A percentile compares a stretch with the other conserved stretches of the same genome.
These are phyloP conservation scores for Galeopterus variegatus DNA, from an alignment of 2,113 vertebrate genomes.

Conservation along the genomic window DNA sequence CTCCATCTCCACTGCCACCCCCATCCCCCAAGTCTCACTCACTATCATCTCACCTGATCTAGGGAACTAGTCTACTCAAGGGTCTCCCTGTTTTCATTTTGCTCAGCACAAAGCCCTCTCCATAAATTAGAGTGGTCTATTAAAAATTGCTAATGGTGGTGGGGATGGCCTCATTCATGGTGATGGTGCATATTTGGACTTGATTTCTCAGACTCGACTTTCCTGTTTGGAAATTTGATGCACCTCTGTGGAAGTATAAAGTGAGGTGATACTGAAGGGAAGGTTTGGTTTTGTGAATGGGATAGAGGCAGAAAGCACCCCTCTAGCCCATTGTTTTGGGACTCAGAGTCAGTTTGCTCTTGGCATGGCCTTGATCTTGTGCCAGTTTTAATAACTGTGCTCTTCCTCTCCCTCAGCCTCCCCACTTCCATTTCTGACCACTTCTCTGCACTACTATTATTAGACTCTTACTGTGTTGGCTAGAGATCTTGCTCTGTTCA, in stretches of 20 bases:
- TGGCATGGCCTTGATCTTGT: background rate
- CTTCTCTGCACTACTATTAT: background rate
- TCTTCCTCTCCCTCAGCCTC: background rate
- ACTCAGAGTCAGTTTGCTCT: background rate
- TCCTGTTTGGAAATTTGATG: background rate
- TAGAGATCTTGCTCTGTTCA: background rate
- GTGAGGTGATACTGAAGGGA: background rate
- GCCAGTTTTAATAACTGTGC: background rate
- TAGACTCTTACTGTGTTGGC: background rate
- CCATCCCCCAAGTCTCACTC: background rate
- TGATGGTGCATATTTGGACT: background rate
- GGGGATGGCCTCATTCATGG: background rate
- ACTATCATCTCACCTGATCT: background rate
- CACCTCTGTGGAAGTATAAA: background rate
- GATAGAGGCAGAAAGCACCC: background rate
- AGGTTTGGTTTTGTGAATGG: background rate
- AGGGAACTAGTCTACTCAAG: no score
- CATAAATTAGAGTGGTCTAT: background rate
- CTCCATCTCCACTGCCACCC: background rate
- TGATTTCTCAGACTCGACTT: background rate
- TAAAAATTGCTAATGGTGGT: background rate
- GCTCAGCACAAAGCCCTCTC: background rate
- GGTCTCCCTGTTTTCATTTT: background rate
- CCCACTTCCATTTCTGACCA: background rate
- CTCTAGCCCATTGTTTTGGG: background rate